Evolutionary conservation across 2,113 vertebrate species (phyloP), one percentile per base, ranked within the genome.

Genomic region (Pygoscelis adeliae): DNA sequence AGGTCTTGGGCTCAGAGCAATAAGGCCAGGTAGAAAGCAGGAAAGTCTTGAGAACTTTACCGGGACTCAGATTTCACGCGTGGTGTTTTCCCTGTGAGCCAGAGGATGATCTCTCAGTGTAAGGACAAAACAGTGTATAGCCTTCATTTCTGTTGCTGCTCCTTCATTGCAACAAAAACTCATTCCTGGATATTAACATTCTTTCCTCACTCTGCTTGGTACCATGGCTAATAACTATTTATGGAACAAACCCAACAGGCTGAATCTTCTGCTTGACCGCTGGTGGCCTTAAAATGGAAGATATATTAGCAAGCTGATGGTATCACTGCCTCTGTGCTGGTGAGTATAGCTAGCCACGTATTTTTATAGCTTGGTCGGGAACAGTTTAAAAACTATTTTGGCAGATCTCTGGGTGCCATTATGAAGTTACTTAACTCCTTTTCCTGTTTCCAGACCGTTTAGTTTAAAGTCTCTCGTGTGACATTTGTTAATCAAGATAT

Each of bases 381-480:
- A 18, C 29, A 78, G 70, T 77, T 90, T 92, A 94, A 97, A 96
- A 96, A 90, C 59, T 80, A 59, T 81, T 96, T 83, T 95, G 93
- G 86, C 84, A 89, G 47, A 77, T 96, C 78, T 97, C 90, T 97
- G 95, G 40, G 88, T 95, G 76, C 66, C 59, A 77, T 96, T 97
- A 91, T 89, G 91, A 94, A 87, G 74, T 96, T 88, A 73, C 77
- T 97, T 97, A 95, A 96, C 90, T 94, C 52, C 61, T 94, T 92
- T 98, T 92, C 71, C 59, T 20, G 1, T 79, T 91, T 93, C 50
- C 77, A 90, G 74, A 44, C 80, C 77, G 26, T 91, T 93, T 87
- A 92, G 88, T 97, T 98, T 97, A 93, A 97, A 96, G 44, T 77
- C 63, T 92, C 74, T 96, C 83, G 56, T 58, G 62, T 72, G 94